Base-by-base conservation (phyloP, 2,888 invertebrate species). In the Hermaeophaga mercurialis region DNA sequence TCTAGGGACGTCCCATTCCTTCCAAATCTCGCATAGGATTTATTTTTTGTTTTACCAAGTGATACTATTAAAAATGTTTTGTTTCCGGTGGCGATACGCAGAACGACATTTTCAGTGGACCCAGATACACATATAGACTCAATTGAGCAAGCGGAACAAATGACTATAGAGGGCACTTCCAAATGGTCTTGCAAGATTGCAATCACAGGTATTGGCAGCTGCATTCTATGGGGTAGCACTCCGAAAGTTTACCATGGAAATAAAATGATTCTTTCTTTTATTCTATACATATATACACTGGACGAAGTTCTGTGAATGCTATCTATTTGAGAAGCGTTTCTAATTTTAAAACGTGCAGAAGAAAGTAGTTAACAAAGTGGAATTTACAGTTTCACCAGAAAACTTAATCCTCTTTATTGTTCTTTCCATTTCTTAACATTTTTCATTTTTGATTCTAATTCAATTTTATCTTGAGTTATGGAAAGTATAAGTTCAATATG, bases 101-200 rank as follows among this genome's bases (percentile, higher is more conserved):
- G 95, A 90, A 91, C 91, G 84, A 94, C 94, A 83, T 94, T 94
- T 90, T 88, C 89, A 87, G 92, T 94, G 89, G 94, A 94, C 84
- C 92, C 94, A 82, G 94, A 94, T 84, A 93, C 93, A 83, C 95
- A 95, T 87, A 92, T 94, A 84, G 94, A 94, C 88, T 92, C 92
- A 83, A 89, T 96, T 84, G 94, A 95, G 84, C 94, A 95, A 84
- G 94, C 95, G 79, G 93, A 96, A 85, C 91, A 90, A 85, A 90
- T 93, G 85, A 96, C 96, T 82, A 92, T 96, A 81, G 96, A 96
- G 85, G 96, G 96, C 83, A 96, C 96, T 77, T 96, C 96, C 81
- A 96, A 96, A 85, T 96, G 96, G 96, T 96, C 96, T 82, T 95
- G 95, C 89, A 96, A 96, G 90, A 94, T 96, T 86, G 95, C 95